Base-by-base conservation (phyloP, 2,888 invertebrate genomes). In the Hypolimnas misippus region DNA sequence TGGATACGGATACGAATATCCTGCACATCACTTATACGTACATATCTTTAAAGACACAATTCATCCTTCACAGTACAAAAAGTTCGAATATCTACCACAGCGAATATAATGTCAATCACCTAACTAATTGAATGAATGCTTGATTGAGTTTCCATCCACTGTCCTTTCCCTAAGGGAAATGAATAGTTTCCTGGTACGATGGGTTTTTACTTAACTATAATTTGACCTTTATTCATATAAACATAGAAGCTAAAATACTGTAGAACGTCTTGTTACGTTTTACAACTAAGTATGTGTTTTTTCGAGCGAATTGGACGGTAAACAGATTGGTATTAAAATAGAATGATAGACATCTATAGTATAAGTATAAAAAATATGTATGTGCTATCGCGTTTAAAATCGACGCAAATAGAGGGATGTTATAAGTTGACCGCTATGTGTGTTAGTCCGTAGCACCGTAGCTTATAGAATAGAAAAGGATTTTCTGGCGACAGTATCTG, bases 41-140 rank as follows among this genome's bases (percentile, higher is more conserved):
- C 4, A n/a, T n/a, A 38, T 38, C 12, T 3, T 40, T 29, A 17
- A n/a, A 51, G 4, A 4, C 3, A 21, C 16, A 14, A 12, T 57
- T 57, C 10, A 14, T 10, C 33, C 21, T 31, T 12, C 14, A 17
- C 3, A 6, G 25, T 21, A 60, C 35, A 46, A 60, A 60, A 60
- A 38, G 53, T 60, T 46, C 46, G 33, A 54, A 44, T 58, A 52
- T 16, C 25, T 29, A 49, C 58, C 52, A 54, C 54, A 35, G 46
- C 54, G 53, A 60, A 67, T 70, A 72, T 67, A 74, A 78, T 76
- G 82, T 82, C 85, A 80, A 80, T 85, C 84, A 79, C 73, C 73
- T 72, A 65, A 70, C 80, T 85, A 84, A 85, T 86, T 84, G 82
- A 83, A 82, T 81, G 81, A 79, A 78, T 81, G 82, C 77, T 78